Evolutionary conservation across 2,888 invertebrate genomes (phyloP).

Genomic region (Luperina nickerlii): DNA sequence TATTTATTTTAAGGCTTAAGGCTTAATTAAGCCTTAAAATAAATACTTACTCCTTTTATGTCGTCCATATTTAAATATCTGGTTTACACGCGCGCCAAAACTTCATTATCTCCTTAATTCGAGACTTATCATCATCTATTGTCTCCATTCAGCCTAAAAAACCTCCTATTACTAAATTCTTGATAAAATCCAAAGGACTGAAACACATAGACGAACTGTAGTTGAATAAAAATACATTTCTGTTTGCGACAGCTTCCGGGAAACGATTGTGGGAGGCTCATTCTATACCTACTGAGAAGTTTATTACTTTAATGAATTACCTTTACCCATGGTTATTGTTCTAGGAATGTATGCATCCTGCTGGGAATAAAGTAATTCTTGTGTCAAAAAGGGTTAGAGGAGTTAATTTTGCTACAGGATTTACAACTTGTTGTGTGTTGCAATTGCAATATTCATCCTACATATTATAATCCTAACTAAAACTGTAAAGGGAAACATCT

Average conservation of each 20-base stretch:
- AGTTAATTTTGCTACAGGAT: background rate
- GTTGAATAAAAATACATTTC: constrained; percentile 25
- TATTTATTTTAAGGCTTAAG: too few species aligned
- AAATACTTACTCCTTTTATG: background rate
- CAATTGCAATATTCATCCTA: background rate
- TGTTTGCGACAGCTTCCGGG: constrained; percentile 1
- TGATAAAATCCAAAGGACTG: background rate
- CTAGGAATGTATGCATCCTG: background rate
- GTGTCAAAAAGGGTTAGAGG: background rate
- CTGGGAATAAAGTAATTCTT: background rate
- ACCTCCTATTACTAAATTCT: background rate
- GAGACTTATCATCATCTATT: background rate
- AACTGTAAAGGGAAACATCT: too few species aligned
- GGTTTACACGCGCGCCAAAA: background rate
- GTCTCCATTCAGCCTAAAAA: background rate
- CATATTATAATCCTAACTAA: background rate
- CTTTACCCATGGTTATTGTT: background rate
- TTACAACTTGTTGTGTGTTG: background rate
- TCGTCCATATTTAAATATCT: background rate
- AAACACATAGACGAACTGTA: constrained; percentile 7
- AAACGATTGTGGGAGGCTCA: background rate
- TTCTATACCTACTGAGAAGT: background rate
- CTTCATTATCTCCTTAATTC: background rate
- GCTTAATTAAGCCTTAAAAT: background rate
- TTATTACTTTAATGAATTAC: too few species aligned